phyloP scores from a whole-genome alignment of 2,113 vertebrate genomes.

The Ivindomyrus marchei region DNA sequence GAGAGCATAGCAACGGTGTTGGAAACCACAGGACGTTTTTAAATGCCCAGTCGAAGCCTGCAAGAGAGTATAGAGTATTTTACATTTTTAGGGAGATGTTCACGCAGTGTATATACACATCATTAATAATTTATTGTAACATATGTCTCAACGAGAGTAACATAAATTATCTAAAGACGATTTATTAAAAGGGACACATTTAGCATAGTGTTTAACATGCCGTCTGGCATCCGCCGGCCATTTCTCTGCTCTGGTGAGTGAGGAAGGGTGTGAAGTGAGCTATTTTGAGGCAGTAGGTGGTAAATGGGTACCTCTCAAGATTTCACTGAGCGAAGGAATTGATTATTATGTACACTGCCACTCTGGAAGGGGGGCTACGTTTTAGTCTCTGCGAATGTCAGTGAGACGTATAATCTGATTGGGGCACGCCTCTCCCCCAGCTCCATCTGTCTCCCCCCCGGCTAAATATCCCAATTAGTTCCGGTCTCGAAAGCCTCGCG shows the following conservation, averaged over 20 bases:
- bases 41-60: not conserved
- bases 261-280: not conserved
- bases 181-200: not conserved
- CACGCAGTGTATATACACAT: not conserved
- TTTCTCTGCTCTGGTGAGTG: not conserved
- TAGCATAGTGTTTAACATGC: not conserved
- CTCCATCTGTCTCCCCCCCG: not conserved
- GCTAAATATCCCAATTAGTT: constrained; percentile 12
- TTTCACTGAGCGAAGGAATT: not conserved
- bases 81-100: not conserved
- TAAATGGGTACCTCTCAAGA: constrained; percentile 16
- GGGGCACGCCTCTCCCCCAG: not conserved
- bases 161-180: not conserved
- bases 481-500: not conserved
- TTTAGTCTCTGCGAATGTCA: constrained; percentile 1
- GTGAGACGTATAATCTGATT: not conserved
- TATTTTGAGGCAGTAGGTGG: constrained; percentile 9
- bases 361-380: too few relatives aligned
- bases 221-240: not conserved
- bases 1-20: not conserved
- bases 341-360: constrained; percentile 8
- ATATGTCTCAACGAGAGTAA: not conserved
- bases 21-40: not conserved
- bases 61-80: not conserved
- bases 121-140: not conserved